Percentiles rank a stretch among this genome's conserved stretches.
These are phyloP conservation scores for Neocrepidodera transversa DNA, from an alignment of 2,888 invertebrate species.

Conservation along the genomic window DNA sequence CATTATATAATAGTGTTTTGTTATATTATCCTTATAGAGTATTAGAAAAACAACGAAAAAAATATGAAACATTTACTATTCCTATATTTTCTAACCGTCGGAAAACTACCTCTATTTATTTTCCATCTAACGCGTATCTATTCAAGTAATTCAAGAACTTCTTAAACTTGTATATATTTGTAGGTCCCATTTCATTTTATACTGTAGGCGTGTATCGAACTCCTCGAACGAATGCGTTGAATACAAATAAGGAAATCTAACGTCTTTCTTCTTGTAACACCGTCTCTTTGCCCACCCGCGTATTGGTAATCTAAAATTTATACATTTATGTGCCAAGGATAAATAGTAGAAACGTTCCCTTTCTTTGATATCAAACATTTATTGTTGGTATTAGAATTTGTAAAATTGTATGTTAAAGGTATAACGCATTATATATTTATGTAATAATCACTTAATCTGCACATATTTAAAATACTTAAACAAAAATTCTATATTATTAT, in stretches of 20 bases:
- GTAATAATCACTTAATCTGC: too few species aligned
- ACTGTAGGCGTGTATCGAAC: slow-evolving; percentile 26
- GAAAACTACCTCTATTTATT: too few species aligned
- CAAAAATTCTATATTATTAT: too few species aligned
- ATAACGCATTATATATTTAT: too few species aligned
- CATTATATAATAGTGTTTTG: too few species aligned
- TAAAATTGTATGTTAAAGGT: too few species aligned
- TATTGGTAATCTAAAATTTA: slow-evolving; percentile 29
- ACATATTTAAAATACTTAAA: too few species aligned
- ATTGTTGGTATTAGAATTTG: background rate
- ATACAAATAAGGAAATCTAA: slow-evolving; percentile 27
- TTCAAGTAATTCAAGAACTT: slow-evolving; percentile 9
- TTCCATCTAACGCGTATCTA: background rate
- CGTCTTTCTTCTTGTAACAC: slow-evolving; percentile 20
- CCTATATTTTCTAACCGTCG: too few species aligned
- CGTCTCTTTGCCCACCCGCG: slow-evolving; percentile 16
- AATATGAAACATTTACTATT: too few species aligned
- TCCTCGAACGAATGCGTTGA: slow-evolving; percentile 19
- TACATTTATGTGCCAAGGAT: slow-evolving; percentile 25
- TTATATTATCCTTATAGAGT: too few species aligned
- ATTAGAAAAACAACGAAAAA: too few species aligned
- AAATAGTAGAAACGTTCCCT: slow-evolving; percentile 13
- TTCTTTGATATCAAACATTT: slow-evolving; percentile 1
- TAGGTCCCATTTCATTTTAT: slow-evolving; percentile 23
- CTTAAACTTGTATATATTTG: slow-evolving; percentile 22